Percentiles rank a stretch among this genome's conserved stretches.
Evolutionary conservation across 2,888 invertebrate genomes (phyloP).

Genomic region (Hoplodrina ambigua): DNA sequence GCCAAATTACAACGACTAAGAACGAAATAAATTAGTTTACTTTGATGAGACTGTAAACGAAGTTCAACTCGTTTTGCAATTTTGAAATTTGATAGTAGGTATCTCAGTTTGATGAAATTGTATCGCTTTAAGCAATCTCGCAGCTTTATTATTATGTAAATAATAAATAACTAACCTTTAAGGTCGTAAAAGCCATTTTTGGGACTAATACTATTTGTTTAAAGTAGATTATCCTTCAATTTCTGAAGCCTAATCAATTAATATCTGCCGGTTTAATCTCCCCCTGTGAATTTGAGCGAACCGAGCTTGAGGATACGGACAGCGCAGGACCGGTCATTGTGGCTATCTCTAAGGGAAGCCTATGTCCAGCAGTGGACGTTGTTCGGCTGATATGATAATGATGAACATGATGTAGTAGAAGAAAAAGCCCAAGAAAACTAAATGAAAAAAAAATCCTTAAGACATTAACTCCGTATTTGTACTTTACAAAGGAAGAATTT

Average conservation of each 20-base stretch:
- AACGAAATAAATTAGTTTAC: conserved; percentile 52
- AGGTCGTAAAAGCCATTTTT: conserved; percentile 15
- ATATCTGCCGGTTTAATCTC: background rate
- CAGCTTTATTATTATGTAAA: conserved; percentile 64
- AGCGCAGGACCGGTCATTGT: too few species aligned
- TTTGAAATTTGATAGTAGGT: conserved; percentile 49
- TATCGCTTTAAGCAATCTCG: conserved; percentile 64
- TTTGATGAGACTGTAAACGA: conserved; percentile 38
- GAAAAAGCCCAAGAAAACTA: too few species aligned
- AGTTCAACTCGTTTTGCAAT: conserved; percentile 45
- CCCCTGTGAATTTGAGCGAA: background rate
- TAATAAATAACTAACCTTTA: conserved; percentile 30
- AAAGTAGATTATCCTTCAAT: background rate
- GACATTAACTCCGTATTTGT: too few species aligned
- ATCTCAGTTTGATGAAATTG: conserved; percentile 64
- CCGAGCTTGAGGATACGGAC: background rate
- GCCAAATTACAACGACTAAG: conserved; percentile 19
- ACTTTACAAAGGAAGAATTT: too few species aligned
- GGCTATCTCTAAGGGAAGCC: too few species aligned
- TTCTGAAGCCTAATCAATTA: background rate
- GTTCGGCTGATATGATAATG: too few species aligned
- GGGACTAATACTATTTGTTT: background rate
- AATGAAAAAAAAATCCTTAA: too few species aligned
- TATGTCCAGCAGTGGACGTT: too few species aligned
- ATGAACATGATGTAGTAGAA: too few species aligned